Base-by-base conservation (phyloP, 2,113 vertebrate species). In the Uria lomvia region DNA sequence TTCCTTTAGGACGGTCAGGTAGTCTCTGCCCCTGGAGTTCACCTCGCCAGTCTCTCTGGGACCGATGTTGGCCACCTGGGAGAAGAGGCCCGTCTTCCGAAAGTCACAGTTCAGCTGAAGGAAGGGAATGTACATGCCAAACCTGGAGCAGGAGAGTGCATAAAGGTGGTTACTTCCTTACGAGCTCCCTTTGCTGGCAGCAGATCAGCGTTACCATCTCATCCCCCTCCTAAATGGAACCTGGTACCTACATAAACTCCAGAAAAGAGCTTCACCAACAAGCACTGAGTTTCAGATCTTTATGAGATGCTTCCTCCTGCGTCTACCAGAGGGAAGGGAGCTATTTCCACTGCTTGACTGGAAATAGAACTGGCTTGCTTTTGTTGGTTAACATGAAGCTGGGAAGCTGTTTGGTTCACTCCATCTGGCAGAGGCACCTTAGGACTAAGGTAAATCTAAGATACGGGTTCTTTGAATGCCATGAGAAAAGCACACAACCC, bases 101-200 rank as follows among this genome's bases (percentile, higher is more conserved):
- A 99, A 94, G 97, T 99, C 99, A 58, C 98, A 99, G 98, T 98
- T 99, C 80, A 99, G 98, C 73, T 99, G 98, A 43, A 99, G 98
- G 98, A 99, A 99, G 10, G 99, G 99, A 96, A 99, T 99, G 97
- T 99, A 99, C 99, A 99, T 99, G 77, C 99, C 99, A 68, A 99
- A 99, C 91, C 99, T 99, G 98, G 74, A 19, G 74, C 24, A 26
- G 85, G 75, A 86, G 38, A 11, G 71, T 11, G 42, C 47, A 45
- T 82, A 75, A 77, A 73, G 89, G 66, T 2, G 53, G 83, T 88
- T 32, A 82, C 11, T 24, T 2, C 62, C 42, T 19, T 5, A 15
- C 0, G 11, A 23, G 62, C 36, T 58, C 67, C 55, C 72, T 60
- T 24, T 8, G 58, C 15, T 10, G 67, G 65, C 26, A 18, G 59